Percentiles rank a stretch among this genome's conserved stretches.
Conservation (phyloP, 2,113 vertebrate species). For the Macrotus californicus region DNA sequence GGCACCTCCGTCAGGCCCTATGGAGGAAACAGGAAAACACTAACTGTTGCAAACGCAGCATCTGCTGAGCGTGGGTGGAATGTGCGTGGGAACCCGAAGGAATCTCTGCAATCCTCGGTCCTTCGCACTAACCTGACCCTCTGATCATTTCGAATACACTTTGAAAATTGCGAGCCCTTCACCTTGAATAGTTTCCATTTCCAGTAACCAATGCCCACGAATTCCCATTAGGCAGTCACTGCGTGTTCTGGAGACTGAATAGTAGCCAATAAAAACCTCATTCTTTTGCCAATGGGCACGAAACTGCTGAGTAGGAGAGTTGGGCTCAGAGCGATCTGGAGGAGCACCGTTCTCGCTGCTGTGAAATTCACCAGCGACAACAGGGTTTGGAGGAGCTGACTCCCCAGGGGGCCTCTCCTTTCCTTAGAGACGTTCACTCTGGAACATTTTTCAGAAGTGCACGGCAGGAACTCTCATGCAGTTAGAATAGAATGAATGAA, state of each 20-base stretch:
- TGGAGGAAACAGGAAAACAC: not conserved
- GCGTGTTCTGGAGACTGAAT: not conserved
- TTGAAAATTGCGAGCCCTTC: slow-evolving; percentile 1
- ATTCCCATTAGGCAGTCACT: not conserved
- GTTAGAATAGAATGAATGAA: not conserved
- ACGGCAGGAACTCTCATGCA: too few species aligned
- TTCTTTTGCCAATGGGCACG: not conserved
- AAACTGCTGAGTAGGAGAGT: not conserved
- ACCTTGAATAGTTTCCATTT: not conserved
- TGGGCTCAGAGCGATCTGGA: not conserved
- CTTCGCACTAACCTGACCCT: not conserved
- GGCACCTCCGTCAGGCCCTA: not conserved
- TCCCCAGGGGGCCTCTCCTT: not conserved
- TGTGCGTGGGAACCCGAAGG: not conserved
- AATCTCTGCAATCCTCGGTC: not conserved
- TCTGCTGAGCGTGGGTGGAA: not conserved
- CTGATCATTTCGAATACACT: not conserved
- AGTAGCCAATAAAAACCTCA: slow-evolving; percentile 2
- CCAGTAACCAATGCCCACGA: not conserved
- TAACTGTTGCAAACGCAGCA: not conserved
- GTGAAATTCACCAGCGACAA: not conserved
- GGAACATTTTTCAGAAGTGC: not conserved
- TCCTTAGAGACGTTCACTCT: not conserved
- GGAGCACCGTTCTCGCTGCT: not conserved
- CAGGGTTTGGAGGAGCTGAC: not conserved